Percentiles rank a stretch among this genome's conserved stretches.
phyloP scores from a whole-genome alignment of 2,797 vertebrate species.

The Sebastes vulpes region DNA sequence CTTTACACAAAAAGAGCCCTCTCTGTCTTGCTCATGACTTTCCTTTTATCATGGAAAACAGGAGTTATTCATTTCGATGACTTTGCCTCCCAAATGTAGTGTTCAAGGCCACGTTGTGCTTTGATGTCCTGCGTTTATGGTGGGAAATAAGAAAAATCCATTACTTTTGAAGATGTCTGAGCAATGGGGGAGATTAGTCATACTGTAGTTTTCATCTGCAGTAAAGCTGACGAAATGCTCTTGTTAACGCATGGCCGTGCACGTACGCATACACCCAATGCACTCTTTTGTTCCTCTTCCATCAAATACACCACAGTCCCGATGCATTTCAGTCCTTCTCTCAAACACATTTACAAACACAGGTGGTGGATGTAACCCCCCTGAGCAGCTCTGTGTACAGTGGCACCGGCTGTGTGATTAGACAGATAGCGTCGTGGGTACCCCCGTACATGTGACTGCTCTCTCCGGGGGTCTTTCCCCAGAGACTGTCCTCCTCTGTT shows the following conservation, averaged over 20 bases:
- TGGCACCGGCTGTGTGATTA: constrained; percentile 11
- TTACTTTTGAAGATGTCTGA: constrained; percentile 6
- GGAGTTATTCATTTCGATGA: background rate
- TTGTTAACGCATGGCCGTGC: background rate
- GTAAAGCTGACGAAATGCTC: background rate
- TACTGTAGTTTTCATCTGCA: constrained; percentile 1
- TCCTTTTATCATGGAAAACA: constrained; percentile 11
- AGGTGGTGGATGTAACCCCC: constrained; percentile 9
- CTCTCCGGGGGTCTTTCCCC: constrained; percentile 59
- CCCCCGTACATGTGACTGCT: constrained; percentile 35
- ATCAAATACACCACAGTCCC: background rate
- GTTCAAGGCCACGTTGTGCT: background rate
- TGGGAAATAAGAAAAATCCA: background rate
- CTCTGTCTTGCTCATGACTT: constrained; percentile 8
- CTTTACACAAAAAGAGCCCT: background rate
- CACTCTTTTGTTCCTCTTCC: background rate
- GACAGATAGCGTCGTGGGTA: constrained; percentile 11
- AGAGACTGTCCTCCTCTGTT: constrained; percentile 34
- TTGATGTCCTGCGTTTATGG: background rate
- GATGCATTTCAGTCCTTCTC: background rate
- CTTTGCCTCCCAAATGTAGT: background rate
- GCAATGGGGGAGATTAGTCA: background rate
- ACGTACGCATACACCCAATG: background rate
- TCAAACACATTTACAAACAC: constrained; percentile 11
- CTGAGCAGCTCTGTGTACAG: constrained; percentile 14